Evolutionary conservation across 1,140 invertebrate species (phyloP).

Genomic region (Conus betulinus): DNA sequence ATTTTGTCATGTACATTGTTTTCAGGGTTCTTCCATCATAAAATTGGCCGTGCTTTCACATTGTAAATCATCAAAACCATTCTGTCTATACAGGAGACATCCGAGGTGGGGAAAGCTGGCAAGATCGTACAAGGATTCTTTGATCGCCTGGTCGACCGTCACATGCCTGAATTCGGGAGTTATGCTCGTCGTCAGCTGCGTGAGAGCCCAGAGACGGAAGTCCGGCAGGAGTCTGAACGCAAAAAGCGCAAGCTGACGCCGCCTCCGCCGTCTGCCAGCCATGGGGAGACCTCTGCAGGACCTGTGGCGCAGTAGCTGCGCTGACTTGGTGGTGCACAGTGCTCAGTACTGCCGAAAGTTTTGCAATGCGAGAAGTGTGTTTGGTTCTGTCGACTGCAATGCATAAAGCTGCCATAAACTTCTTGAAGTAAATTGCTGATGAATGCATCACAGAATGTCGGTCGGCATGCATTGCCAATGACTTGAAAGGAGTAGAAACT

Average conservation of each 20-base stretch:
- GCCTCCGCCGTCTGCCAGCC: conserved; percentile 3
- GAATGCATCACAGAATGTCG: too few relatives aligned
- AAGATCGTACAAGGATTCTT: conserved; percentile 90
- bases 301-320: too few relatives aligned
- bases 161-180: conserved; percentile 83
- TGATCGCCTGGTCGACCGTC: conserved; percentile 87
- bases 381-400: neutral
- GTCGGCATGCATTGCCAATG: too few relatives aligned
- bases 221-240: neutral
- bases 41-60: too few relatives aligned
- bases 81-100: conserved; percentile 81
- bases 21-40: too few relatives aligned
- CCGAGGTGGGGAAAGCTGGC: conserved; percentile 89
- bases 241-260: conserved; percentile 30
- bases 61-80: too few relatives aligned
- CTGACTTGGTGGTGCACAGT: neutral
- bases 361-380: neutral
- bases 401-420: neutral
- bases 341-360: neutral
- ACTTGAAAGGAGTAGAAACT: neutral
- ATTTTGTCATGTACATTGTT: too few relatives aligned
- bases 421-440: neutral
- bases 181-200: conserved; percentile 20
- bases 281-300: neutral
- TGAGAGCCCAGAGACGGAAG: neutral